These are phyloP conservation scores for Tanaodytes sp. DNA, from an alignment of 2,888 invertebrate genomes.

Conservation along the genomic window DNA sequence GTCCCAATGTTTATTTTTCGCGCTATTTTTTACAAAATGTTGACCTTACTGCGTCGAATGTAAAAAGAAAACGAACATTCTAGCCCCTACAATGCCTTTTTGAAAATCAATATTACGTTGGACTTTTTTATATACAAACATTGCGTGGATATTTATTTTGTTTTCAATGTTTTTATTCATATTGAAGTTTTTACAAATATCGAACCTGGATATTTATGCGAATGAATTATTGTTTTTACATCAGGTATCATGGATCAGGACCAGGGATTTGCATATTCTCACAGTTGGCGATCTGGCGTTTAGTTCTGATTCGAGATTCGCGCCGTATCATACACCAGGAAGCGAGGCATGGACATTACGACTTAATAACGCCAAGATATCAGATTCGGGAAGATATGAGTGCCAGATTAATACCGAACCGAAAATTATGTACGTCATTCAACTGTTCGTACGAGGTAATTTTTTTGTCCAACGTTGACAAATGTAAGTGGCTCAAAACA, in stretches of 20 bases:
- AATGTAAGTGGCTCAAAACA: conserved; percentile 19
- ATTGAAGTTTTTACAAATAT: too few relatives aligned
- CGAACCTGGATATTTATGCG: too few relatives aligned
- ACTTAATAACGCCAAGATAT: conserved; percentile 76
- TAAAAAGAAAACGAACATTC: too few relatives aligned
- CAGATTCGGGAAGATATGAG: conserved; percentile 81
- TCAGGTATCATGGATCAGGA: conserved; percentile 84
- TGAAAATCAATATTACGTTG: too few relatives aligned
- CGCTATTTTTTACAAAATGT: too few relatives aligned
- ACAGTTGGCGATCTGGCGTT: conserved; percentile 78
- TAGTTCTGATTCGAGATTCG: conserved; percentile 80
- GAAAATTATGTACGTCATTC: conserved; percentile 81
- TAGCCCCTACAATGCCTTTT: too few relatives aligned
- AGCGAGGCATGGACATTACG: conserved; percentile 78
- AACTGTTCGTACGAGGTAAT: conserved; percentile 79
- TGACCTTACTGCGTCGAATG: too few relatives aligned
- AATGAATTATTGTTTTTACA: too few relatives aligned
- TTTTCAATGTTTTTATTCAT: too few relatives aligned
- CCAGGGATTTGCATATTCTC: conserved; percentile 81
- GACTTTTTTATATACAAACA: too few relatives aligned
- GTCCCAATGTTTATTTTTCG: too few relatives aligned
- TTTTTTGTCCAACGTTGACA: conserved; percentile 29
- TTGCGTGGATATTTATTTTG: too few relatives aligned
- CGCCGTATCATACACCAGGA: conserved; percentile 74
- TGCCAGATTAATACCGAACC: conserved; percentile 85